Evolutionary conservation across 2,113 vertebrate species (phyloP).

Genomic region (Tylochromis polylepis): DNA sequence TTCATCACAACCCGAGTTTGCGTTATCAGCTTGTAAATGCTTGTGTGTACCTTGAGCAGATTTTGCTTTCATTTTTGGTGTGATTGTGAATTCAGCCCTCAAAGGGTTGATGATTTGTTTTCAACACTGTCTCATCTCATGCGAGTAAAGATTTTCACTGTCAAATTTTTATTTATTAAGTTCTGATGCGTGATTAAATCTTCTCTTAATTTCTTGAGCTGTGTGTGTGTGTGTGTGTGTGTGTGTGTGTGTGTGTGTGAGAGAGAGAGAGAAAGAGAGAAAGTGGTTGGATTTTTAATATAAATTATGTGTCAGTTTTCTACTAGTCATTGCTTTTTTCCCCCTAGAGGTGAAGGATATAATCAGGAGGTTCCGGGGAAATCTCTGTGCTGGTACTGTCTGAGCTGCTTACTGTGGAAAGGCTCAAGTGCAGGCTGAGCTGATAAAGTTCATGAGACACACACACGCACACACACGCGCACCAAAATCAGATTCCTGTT

Average conservation of each 20-base stretch:
- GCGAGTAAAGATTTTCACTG: background rate
- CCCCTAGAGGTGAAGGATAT: background rate
- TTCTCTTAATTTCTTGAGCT: background rate
- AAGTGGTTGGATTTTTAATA: background rate
- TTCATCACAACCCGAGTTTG: background rate
- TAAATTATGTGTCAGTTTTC: background rate
- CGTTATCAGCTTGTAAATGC: background rate
- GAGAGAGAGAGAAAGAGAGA: background rate
- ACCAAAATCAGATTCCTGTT: too few relatives aligned
- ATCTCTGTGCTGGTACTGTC: background rate
- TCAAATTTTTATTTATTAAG: background rate
- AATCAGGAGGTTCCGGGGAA: background rate
- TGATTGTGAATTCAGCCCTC: background rate
- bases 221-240: accelerated
- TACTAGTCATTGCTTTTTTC: background rate
- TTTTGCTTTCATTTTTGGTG: background rate
- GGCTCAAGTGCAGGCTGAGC: background rate
- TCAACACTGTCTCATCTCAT: background rate
- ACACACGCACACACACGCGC: background rate
- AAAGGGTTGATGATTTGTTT: background rate
- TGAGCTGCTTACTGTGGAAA: background rate
- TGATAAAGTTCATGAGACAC: background rate
- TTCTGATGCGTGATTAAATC: background rate
- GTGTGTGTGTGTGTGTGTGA: background rate
- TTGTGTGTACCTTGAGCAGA: background rate